A percentile compares a stretch with the other conserved stretches of the same genome.
Conservation (phyloP, 1,140 invertebrate species). For the Drosophila cardini region DNA sequence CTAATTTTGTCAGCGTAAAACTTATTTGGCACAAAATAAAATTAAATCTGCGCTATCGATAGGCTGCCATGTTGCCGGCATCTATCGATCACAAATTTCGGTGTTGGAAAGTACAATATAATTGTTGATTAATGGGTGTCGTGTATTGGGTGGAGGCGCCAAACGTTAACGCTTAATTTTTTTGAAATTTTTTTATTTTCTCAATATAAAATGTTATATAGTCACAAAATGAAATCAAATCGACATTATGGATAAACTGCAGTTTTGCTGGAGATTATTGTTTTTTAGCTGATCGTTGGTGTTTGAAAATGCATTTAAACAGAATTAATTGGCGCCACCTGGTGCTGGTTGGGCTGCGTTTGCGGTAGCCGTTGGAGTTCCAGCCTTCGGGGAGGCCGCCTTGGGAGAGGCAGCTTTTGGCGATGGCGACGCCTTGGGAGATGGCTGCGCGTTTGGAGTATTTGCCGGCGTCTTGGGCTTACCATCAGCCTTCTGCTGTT, state of each 20-base stretch:
- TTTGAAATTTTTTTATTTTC: not conserved
- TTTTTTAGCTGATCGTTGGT: not conserved
- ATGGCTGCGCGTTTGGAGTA: slow-evolving; percentile 47
- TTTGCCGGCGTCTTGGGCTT: slow-evolving; percentile 60
- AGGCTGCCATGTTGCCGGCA: not conserved
- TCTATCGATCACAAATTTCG: slow-evolving; percentile 2
- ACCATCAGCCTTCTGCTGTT: slow-evolving; percentile 22
- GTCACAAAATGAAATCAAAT: slow-evolving; percentile 36
- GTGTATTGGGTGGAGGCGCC: too few relatives aligned
- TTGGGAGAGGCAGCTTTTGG: slow-evolving; percentile 55
- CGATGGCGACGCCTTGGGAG: slow-evolving; percentile 53
- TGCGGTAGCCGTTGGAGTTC: slow-evolving; percentile 45
- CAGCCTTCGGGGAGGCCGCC: slow-evolving; percentile 54
- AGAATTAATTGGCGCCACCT: slow-evolving; percentile 50
- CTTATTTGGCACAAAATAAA: slow-evolving; percentile 20
- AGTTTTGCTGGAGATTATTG: not conserved
- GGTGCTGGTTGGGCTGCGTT: slow-evolving; percentile 29
- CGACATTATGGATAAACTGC: slow-evolving; percentile 12
- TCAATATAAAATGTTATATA: slow-evolving; percentile 43
- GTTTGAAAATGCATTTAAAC: slow-evolving; percentile 58
- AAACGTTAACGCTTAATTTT: too few relatives aligned
- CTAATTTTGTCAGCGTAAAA: slow-evolving; percentile 25
- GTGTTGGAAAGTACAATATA: too few relatives aligned
- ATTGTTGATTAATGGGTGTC: too few relatives aligned
- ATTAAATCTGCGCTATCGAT: slow-evolving; percentile 36